Conservation (phyloP, 2,888 invertebrate species). For the Drosophila borealis region DNA sequence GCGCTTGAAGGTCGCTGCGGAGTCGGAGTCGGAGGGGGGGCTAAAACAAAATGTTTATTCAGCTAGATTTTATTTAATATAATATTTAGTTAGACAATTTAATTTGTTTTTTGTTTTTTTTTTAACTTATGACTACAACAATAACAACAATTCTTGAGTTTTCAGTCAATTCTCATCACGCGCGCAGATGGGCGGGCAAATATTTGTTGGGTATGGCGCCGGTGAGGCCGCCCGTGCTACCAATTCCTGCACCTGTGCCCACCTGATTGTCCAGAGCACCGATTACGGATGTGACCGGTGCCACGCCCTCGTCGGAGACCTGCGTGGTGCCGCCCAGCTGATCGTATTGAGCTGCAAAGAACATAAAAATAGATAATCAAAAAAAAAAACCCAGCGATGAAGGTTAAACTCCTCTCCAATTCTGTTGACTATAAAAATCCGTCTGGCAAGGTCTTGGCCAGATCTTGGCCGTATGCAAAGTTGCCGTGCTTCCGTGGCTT, state of each 20-base stretch:
- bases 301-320: slow-evolving; percentile 83
- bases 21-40: not conserved
- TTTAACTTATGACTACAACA: slow-evolving; percentile 38
- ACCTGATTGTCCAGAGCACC: slow-evolving; percentile 74
- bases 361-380: not conserved
- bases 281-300: slow-evolving; percentile 83
- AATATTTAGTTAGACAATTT: slow-evolving; percentile 14
- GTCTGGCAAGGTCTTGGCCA: slow-evolving; percentile 40
- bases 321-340: slow-evolving; percentile 83
- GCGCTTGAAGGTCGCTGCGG: slow-evolving; percentile 7
- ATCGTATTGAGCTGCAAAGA: slow-evolving; percentile 83
- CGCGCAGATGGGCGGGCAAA: slow-evolving; percentile 69
- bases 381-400: slow-evolving; percentile 2
- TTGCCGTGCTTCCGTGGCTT: slow-evolving; percentile 12
- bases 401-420: slow-evolving; percentile 35
- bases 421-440: slow-evolving; percentile 22
- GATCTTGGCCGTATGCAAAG: slow-evolving; percentile 26
- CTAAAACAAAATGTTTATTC: slow-evolving; percentile 31
- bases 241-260: not conserved
- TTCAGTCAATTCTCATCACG: slow-evolving; percentile 57
- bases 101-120: not conserved
- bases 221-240: slow-evolving; percentile 18
- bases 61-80: slow-evolving; percentile 42
- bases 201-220: slow-evolving; percentile 61
- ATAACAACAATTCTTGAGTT: slow-evolving; percentile 36